Conservation (phyloP, 2,888 invertebrate genomes). For the Zhuqinia jingwanae region DNA sequence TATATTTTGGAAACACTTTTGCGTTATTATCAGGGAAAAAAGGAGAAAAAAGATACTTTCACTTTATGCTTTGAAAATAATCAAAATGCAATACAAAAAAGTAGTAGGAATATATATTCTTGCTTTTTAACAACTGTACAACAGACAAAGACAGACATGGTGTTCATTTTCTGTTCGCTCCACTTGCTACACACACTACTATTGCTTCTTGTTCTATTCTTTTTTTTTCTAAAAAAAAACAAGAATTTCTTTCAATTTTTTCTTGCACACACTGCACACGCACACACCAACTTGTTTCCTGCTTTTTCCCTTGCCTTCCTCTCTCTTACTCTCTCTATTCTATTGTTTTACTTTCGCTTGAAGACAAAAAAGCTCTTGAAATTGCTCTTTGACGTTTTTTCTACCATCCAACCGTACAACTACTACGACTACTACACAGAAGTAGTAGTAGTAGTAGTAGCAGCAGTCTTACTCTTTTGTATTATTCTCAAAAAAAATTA, state of each 20-base stretch:
- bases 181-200: slow-evolving; percentile 36
- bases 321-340: background rate
- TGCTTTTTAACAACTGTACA: background rate
- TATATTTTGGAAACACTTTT: too few species aligned
- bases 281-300: slow-evolving; percentile 35
- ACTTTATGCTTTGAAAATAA: slow-evolving; percentile 16
- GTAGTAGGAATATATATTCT: background rate
- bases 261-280: background rate
- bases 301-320: background rate
- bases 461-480: slow-evolving; percentile 7
- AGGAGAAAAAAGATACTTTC: background rate
- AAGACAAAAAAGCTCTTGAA: slow-evolving; percentile 47
- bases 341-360: slow-evolving; percentile 55
- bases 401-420: slow-evolving; percentile 38
- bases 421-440: slow-evolving; percentile 12
- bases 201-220: background rate
- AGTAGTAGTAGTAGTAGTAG: background rate
- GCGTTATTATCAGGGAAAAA: background rate
- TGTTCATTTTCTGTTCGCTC: slow-evolving; percentile 57
- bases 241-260: slow-evolving; percentile 27
- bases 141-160: background rate
- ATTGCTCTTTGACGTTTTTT: slow-evolving; percentile 59
- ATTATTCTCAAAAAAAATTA: slow-evolving; percentile 41
- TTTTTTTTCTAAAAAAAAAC: background rate
- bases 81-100: slow-evolving; percentile 21